Evolutionary conservation across 2,113 vertebrate genomes (phyloP).

Genomic region (Notiomystis cincta): DNA sequence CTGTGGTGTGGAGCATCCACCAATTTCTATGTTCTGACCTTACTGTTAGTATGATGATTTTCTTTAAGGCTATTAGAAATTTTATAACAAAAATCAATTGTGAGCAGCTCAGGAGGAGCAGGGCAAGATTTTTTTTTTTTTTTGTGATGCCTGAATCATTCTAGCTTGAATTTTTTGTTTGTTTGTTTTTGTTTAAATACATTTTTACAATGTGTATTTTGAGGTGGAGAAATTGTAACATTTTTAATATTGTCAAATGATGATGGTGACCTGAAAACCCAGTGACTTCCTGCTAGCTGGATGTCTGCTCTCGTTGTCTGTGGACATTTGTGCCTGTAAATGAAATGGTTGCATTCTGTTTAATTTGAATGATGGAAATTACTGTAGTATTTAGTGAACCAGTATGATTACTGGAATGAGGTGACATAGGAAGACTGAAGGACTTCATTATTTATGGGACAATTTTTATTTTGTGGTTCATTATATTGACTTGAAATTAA

Average conservation of each 20-base stretch:
- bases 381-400: neutral
- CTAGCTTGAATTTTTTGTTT: neutral
- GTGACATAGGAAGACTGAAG: neutral
- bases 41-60: neutral
- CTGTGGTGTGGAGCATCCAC: neutral
- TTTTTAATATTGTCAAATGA: neutral
- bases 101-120: neutral
- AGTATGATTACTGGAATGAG: neutral
- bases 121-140: neutral
- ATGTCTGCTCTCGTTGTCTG: neutral
- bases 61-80: neutral
- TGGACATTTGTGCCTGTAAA: neutral
- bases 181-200: neutral
- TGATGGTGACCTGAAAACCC: neutral
- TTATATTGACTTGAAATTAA: conserved; percentile 7
- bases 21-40: rapidly evolving
- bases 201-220: neutral
- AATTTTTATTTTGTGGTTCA: neutral
- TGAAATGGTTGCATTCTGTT: neutral
- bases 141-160: neutral
- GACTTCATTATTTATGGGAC: neutral
- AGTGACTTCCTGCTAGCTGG: neutral
- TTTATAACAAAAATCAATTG: neutral
- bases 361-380: neutral
- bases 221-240: neutral